These are phyloP conservation scores for Pteruthius melanotis DNA, from an alignment of 2,113 vertebrate species.

Conservation along the genomic window DNA sequence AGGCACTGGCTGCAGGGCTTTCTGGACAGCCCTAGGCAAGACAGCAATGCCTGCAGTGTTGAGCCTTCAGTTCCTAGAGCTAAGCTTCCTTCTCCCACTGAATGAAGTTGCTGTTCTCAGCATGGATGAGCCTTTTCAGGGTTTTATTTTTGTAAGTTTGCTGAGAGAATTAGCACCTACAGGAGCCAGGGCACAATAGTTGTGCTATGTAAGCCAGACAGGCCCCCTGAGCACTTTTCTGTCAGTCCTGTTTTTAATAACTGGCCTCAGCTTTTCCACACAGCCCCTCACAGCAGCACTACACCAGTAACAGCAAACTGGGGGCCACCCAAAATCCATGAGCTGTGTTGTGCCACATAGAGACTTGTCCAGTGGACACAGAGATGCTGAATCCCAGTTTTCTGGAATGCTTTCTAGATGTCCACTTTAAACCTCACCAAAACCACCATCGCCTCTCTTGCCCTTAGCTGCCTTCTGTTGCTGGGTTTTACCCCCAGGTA, in stretches of 20 bases:
- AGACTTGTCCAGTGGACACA: not conserved
- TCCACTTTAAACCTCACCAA: not conserved
- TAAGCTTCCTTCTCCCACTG: not conserved
- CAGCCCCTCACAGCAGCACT: not conserved
- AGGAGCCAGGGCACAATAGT: not conserved
- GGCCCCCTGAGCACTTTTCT: not conserved
- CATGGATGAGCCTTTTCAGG: conserved; percentile 59
- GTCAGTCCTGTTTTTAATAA: not conserved
- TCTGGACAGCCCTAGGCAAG: not conserved
- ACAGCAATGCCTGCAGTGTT: conserved; percentile 25
- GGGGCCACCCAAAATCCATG: not conserved
- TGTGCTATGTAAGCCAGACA: conserved; percentile 2
- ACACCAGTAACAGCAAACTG: not conserved
- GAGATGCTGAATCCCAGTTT: not conserved
- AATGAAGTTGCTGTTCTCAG: conserved; percentile 59
- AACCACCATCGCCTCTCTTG: accelerated
- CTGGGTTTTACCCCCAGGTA: not conserved
- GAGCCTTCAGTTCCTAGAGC: not conserved
- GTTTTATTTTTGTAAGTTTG: conserved; percentile 60
- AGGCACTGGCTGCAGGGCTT: not conserved
- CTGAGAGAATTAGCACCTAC: conserved; percentile 64
- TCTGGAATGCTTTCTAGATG: not conserved
- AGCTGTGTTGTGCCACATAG: not conserved
- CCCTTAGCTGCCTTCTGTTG: not conserved
- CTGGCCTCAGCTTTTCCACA: not conserved